Base-by-base conservation (phyloP, 2,797 vertebrate species). In the Sternarchorhynchus goeldii region DNA sequence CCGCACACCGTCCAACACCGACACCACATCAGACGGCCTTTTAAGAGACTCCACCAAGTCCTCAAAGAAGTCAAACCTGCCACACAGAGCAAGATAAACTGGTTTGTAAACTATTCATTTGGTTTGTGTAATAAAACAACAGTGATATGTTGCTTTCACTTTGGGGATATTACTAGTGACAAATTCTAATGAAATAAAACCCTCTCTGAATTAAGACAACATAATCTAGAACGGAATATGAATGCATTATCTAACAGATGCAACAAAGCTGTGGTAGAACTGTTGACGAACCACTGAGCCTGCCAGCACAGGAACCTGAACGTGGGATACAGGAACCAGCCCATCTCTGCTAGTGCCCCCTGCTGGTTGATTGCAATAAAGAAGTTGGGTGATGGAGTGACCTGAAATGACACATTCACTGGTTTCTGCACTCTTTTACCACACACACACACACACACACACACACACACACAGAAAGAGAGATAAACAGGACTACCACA, bases 221-320 rank as follows among this genome's bases (percentile, higher is more conserved):
- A 50, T 12, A 50, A 12, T 12, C 45, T 34, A 18, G 3, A 25
- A 64, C 18, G 18, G 60, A 32, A 17, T 20, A 3, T 10, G 6
- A 65, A 10, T 20, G 34, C 17, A 8, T 14, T 45, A 12, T 14
- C 58, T 39, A 21, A 66, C 66, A 2, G 58, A 31, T 16, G 1
- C 14, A 55, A 14, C 0, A 0, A n/a, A 12, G 31, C 8, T n/a
- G 25, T 8, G 20, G 58, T 17, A 58, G 5, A 21, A 10, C 5
- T 29, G 59, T 31, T 8, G 10, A 68, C 85, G 83, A 77, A 94
- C 93, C 94, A 94, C 85, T 94, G 87, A 0, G 92, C 91, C 85
- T 94, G 94, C 93, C 94, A 94, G 88, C 85, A 88, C 36, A 94
- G 0, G 78, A 94, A 94, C 67, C 86, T 89, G 82, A 94, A 94